phyloP scores from a whole-genome alignment of 2,113 vertebrate species.

The Dromaius novaehollandiae region DNA sequence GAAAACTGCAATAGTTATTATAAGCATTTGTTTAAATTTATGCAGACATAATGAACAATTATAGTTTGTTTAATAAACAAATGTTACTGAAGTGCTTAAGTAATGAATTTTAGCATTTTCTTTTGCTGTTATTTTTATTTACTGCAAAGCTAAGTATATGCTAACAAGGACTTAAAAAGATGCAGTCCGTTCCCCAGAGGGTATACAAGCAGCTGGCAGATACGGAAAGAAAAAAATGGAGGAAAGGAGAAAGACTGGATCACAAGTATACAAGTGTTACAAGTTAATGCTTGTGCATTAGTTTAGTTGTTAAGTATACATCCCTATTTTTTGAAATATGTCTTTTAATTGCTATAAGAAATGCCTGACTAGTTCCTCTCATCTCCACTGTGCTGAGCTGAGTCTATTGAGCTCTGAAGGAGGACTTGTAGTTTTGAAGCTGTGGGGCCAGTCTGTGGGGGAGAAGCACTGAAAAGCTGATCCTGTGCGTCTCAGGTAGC shows the following conservation, averaged over 20 bases:
- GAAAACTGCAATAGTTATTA: not conserved
- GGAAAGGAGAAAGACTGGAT: not conserved
- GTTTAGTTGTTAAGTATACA: not conserved
- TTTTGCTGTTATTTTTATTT: slow-evolving; percentile 13
- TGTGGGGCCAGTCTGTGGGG: too few species aligned
- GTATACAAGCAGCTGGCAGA: slow-evolving; percentile 14
- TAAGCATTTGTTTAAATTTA: slow-evolving; percentile 19
- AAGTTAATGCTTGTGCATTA: not conserved
- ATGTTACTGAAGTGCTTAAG: not conserved
- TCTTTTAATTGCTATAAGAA: not conserved
- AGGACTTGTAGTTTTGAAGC: not conserved
- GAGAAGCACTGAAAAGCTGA: not conserved
- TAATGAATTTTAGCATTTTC: not conserved
- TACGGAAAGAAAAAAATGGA: not conserved
- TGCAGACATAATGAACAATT: not conserved
- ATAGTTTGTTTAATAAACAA: slow-evolving; percentile 33
- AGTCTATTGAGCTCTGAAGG: not conserved
- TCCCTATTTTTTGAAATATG: not conserved
- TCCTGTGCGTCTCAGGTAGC: not conserved
- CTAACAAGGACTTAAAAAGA: slow-evolving; percentile 19
- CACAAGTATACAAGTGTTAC: not conserved
- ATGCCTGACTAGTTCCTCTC: not conserved
- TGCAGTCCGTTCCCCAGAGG: not conserved
- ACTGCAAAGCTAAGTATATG: not conserved
- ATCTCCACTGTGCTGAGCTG: not conserved